Evolutionary conservation across 2,888 invertebrate species (phyloP).

Genomic region (Luperina nickerlii): DNA sequence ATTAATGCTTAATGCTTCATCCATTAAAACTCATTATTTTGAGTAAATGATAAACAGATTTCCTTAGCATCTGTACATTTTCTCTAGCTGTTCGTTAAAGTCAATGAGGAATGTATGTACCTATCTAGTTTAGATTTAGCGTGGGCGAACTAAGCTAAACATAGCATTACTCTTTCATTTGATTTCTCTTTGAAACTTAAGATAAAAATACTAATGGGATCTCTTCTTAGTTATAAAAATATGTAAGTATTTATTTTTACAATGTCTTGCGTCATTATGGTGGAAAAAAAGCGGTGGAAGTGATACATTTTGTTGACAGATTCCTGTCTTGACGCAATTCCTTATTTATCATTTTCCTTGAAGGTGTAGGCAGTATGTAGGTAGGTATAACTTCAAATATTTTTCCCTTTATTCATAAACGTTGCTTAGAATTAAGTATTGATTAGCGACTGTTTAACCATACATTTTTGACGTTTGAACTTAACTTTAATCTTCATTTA

Average conservation of each 20-base stretch:
- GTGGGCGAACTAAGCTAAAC: constrained; percentile 48
- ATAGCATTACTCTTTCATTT: constrained; percentile 28
- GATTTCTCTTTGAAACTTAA: constrained; percentile 13
- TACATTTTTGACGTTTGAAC: too few relatives aligned
- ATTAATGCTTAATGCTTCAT: constrained; percentile 7
- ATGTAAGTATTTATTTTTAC: constrained; percentile 60
- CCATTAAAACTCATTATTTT: constrained; percentile 16
- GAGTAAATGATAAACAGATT: constrained; percentile 25
- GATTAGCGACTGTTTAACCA: too few relatives aligned
- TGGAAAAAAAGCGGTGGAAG: constrained; percentile 2
- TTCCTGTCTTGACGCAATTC: constrained; percentile 35
- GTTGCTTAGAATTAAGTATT: too few relatives aligned
- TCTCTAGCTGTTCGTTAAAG: constrained; percentile 16
- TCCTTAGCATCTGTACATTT: constrained; percentile 18
- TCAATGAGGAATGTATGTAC: constrained; percentile 23
- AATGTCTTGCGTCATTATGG: constrained; percentile 50
- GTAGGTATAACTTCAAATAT: neutral
- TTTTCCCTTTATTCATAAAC: too few relatives aligned
- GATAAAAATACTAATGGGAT: constrained; percentile 37
- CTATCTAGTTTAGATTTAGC: constrained; percentile 15
- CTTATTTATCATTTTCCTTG: neutral
- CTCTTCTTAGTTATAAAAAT: constrained; percentile 39
- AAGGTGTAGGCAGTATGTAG: neutral
- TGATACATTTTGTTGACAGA: constrained; percentile 39
- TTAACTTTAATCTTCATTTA: too few relatives aligned